A percentile compares a stretch with the other conserved stretches of the same genome.
These are phyloP conservation scores for Liopterus haemorrhoidalis DNA, from an alignment of 2,888 invertebrate genomes.

Conservation along the genomic window DNA sequence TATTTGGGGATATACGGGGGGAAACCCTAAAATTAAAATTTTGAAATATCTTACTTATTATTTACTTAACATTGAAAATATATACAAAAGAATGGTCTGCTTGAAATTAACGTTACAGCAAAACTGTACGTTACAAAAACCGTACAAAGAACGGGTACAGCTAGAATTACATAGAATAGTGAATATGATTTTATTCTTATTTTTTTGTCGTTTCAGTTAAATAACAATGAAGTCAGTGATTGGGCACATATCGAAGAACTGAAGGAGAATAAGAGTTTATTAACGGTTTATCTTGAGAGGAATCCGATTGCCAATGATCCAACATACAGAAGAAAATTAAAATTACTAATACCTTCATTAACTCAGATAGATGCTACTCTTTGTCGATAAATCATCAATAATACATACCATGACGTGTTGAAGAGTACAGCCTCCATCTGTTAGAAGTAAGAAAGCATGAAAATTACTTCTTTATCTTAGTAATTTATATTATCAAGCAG, in stretches of 20 bases:
- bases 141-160: background rate
- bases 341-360: conserved; percentile 76
- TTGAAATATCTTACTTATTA: too few relatives aligned
- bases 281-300: conserved; percentile 87
- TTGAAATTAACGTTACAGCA: too few relatives aligned
- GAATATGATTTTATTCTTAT: conserved; percentile 13
- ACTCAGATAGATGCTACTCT: conserved; percentile 94
- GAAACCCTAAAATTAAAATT: too few relatives aligned
- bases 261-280: conserved; percentile 57
- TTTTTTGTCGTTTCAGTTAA: conserved; percentile 59
- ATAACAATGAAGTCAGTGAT: conserved; percentile 79
- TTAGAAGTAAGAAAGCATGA: too few relatives aligned
- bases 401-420: too few relatives aligned
- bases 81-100: too few relatives aligned
- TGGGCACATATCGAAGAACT: conserved; percentile 81
- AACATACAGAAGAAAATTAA: conserved; percentile 86
- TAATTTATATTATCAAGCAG: too few relatives aligned
- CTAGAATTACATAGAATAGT: background rate
- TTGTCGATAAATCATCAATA: conserved; percentile 62
- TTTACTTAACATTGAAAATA: too few relatives aligned
- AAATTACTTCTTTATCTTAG: too few relatives aligned
- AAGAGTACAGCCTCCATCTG: too few relatives aligned
- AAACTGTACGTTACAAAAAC: background rate
- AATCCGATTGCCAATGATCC: conserved; percentile 84
- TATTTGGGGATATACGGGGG: too few relatives aligned